These are phyloP conservation scores for Eulimnadia texana DNA, from an alignment of 1,140 invertebrate genomes.

Conservation along the genomic window DNA sequence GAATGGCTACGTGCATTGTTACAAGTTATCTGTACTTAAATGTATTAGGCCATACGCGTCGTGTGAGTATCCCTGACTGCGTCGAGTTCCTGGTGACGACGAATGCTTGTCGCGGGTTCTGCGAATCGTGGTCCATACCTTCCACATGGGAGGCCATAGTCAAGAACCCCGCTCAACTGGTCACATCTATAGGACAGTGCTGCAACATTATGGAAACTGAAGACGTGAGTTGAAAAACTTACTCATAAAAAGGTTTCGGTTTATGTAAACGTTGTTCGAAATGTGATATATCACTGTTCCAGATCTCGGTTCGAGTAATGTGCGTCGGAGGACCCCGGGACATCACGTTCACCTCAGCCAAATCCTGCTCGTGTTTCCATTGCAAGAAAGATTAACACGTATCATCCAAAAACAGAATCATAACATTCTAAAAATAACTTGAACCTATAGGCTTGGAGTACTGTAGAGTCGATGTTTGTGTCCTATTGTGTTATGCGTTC, in stretches of 20 bases:
- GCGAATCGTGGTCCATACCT: conserved; percentile 61
- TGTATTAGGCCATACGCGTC: conserved; percentile 52
- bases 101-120: conserved; percentile 73
- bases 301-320: conserved; percentile 50
- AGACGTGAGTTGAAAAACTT: conserved; percentile 41
- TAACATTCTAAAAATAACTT: neutral
- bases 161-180: conserved; percentile 45
- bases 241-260: neutral
- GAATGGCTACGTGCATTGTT: too few relatives aligned
- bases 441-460: neutral
- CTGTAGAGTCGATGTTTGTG: neutral
- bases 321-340: conserved; percentile 59
- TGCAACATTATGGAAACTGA: conserved; percentile 78
- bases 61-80: conserved; percentile 63
- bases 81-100: conserved; percentile 68
- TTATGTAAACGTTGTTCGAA: neutral
- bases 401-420: conserved; percentile 3
- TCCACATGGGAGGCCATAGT: conserved; percentile 40
- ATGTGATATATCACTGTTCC: conserved; percentile 26
- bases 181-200: conserved; percentile 73
- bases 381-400: conserved; percentile 57
- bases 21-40: neutral
- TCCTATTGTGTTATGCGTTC: neutral
- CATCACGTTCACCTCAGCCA: conserved; percentile 65
- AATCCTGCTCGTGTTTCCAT: conserved; percentile 66